phyloP scores from a whole-genome alignment of 2,888 invertebrate genomes.

The Conus canariensis region DNA sequence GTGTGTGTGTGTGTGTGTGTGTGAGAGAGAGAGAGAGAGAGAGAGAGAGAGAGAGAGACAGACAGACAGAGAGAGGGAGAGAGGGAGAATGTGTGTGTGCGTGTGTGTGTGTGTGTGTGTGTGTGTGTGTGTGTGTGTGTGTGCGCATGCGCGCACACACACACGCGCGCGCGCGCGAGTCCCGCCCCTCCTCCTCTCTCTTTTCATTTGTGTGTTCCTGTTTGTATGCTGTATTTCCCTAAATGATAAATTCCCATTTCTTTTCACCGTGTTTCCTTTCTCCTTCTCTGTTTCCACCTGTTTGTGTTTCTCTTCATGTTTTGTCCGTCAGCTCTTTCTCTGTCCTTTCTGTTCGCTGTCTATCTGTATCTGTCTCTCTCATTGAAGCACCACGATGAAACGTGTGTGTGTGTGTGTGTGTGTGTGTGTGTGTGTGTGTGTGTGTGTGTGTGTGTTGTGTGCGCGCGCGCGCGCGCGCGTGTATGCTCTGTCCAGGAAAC shows the following conservation, averaged over 20 bases:
- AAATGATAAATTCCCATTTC: too few species aligned
- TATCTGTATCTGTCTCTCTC: not conserved
- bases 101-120: too few species aligned
- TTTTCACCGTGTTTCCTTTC: too few species aligned
- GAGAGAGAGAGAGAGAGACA: constrained; percentile 1
- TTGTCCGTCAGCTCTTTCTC: not conserved
- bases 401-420: constrained; percentile 20
- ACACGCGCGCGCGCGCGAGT: too few species aligned
- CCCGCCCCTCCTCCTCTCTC: too few species aligned
- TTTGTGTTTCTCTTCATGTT: not conserved
- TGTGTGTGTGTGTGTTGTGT: constrained; percentile 29
- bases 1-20: too few species aligned
- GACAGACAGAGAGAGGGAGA: not conserved
- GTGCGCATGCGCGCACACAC: too few species aligned
- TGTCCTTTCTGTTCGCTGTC: not conserved
- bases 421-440: constrained; percentile 29
- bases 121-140: too few species aligned
- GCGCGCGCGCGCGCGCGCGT: not conserved
- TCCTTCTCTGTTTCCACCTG: too few species aligned
- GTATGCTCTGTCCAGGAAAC: constrained; percentile 53
- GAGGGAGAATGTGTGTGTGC: not conserved
- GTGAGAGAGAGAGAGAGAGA: not conserved
- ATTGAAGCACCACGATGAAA: not conserved
- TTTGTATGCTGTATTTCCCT: too few species aligned
- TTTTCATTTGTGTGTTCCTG: too few species aligned